Evolutionary conservation across 1,140 invertebrate species (phyloP), one percentile per base, ranked within the genome.

Genomic region (Aphidius gifuensis): DNA sequence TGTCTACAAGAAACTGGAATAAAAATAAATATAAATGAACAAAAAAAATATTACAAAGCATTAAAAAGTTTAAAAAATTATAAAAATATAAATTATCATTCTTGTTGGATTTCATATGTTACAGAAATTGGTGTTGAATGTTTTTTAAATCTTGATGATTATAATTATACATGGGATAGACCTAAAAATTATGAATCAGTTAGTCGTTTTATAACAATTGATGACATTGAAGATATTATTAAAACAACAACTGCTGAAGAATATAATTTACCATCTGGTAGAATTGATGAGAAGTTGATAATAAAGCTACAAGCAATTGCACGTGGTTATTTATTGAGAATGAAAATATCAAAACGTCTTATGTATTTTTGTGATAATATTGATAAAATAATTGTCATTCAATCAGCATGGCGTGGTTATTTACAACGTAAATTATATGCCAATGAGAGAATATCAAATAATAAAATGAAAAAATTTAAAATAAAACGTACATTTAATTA

Each of bases 401-500:
- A 92, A 83, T 77, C 85, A 2, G 90, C 86, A 85, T 91, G 88
- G 87, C 82, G 85, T 63, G 78, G 79, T 48, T 66, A 83, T 7
- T 55, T 81, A 40, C 81, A 84, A 56, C 80, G 81, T 64, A 83
- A 74, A 65, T 74, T 77, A 64, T 88, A 85, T 72, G 66, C 71
- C 4, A 79, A 74, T 21, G 68, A 84, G 9, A 76, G 78, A 69
- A n/a, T 21, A 11, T 78, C 57, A 66, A 71, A 42, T 60, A 73
- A 80, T 64, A 72, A 73, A n/a, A 76, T 71, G 66, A 72, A 76
- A 38, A 76, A 70, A 58, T 64, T 67, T 39, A 56, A 32, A 58
- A 38, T 50, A 53, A 60, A 69, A 46, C 6, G 44, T 4, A 61
- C 61, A 32, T 56, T 50, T 40, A 16, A 42, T 6, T 65, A 51